phyloP scores from a whole-genome alignment of 2,888 invertebrate genomes.

The Itoplectis maculator region DNA sequence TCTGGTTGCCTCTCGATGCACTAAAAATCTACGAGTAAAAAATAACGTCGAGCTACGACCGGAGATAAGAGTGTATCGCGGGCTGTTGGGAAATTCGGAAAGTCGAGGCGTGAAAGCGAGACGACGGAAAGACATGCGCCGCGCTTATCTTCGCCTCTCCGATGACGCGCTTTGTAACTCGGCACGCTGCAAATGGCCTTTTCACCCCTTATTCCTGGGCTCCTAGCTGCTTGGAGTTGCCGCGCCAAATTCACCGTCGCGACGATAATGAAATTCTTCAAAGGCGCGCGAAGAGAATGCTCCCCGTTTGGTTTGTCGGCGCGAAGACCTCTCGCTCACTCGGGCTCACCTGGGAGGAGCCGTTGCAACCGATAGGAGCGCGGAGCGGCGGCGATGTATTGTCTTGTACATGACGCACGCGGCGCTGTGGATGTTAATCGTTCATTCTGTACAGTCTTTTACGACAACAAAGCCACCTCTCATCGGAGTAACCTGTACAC shows the following conservation, averaged over 20 bases:
- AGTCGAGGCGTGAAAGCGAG: constrained; percentile 16
- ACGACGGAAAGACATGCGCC: constrained; percentile 6
- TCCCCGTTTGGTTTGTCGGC: constrained; percentile 14
- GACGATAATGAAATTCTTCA: constrained; percentile 63
- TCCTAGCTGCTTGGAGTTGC: constrained; percentile 32
- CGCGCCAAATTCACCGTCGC: constrained; percentile 40
- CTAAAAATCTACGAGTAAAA: not conserved
- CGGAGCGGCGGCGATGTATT: constrained; percentile 16
- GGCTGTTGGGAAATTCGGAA: not conserved
- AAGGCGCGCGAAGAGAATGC: constrained; percentile 35
- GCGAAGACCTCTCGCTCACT: constrained; percentile 19
- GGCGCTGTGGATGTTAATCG: constrained; percentile 3
- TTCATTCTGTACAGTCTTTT: not conserved
- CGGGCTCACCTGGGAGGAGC: constrained; percentile 1
- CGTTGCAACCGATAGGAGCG: not conserved
- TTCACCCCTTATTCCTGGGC: constrained; percentile 17
- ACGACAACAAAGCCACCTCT: not conserved
- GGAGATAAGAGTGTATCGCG: not conserved
- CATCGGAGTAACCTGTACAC: not conserved
- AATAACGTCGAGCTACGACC: not conserved
- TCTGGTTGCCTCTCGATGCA: not conserved
- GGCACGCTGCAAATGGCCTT: constrained; percentile 57
- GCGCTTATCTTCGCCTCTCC: constrained; percentile 29
- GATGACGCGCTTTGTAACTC: constrained; percentile 58
- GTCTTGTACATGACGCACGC: constrained; percentile 28